Conservation (phyloP, 1,140 invertebrate genomes). For the Penaeus japonicus region DNA sequence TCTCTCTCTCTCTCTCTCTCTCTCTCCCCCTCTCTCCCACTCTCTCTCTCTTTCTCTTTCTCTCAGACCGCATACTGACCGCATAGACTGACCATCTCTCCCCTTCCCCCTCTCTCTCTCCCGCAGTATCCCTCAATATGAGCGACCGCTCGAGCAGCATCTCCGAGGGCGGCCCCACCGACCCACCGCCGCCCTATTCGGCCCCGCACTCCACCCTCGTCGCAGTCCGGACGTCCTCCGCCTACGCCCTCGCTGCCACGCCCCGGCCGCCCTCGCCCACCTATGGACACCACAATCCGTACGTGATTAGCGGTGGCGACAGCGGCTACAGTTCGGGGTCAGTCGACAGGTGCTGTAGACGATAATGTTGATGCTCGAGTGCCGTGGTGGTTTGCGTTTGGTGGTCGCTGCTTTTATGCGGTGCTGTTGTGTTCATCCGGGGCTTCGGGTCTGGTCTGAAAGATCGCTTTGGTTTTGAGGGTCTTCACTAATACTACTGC, state of each 20-base stretch:
- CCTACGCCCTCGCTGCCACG: background rate
- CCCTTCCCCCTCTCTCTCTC: background rate
- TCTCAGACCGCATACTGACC: no score
- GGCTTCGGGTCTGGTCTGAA: no score
- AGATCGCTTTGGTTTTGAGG: no score
- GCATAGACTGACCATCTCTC: background rate
- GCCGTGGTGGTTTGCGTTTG: no score
- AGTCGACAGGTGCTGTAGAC: background rate
- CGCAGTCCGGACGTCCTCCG: slow-evolving; percentile 31
- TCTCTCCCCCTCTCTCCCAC: no score
- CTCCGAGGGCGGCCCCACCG: slow-evolving; percentile 10
- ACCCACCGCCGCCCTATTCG: slow-evolving; percentile 32
- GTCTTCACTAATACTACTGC: no score
- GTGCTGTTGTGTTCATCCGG: no score
- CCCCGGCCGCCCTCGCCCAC: slow-evolving; percentile 24
- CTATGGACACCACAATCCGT: slow-evolving; percentile 10
- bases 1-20: no score
- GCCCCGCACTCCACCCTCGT: slow-evolving; percentile 40
- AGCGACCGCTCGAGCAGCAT: slow-evolving; percentile 35
- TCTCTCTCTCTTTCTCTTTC: no score
- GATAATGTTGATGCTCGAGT: no score
- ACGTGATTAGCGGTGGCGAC: slow-evolving; percentile 37
- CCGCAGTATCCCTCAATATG: background rate
- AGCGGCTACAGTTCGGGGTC: slow-evolving; percentile 32
- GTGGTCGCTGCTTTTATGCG: no score